Base-by-base conservation (phyloP, 2,797 vertebrate genomes). In the Labeo calbasu region DNA sequence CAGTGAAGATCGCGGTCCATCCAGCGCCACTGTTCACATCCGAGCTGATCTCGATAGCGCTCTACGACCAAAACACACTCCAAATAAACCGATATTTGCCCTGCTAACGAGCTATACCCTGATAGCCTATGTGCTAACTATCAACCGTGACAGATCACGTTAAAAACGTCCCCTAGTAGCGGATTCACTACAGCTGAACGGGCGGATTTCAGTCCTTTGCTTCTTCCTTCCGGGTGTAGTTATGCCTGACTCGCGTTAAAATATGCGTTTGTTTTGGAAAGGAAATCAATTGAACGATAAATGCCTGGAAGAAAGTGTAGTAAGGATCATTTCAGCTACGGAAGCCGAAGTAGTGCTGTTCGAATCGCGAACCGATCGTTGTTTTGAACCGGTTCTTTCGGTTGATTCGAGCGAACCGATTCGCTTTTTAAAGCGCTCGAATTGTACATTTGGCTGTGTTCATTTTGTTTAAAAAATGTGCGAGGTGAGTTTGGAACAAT, bases 271-370 rank as follows among this genome's bases (percentile, higher is more conserved):
- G 43, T n/a, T 71, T 8, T 76, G 73, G 8, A 79, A 84, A 53
- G 5, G 17, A 82, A 69, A 69, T 23, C 36, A 86, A 85, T 53
- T 82, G 43, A 79, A 72, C 40, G 78, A 81, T 80, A 82, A 79
- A 84, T 43, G 66, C 76, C 65, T 81, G 11, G 19, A 28, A 65
- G 72, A 88, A 89, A 88, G 63, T 84, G 73, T 79, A 85, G 86
- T 85, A 85, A 83, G 78, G 78, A 86, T 61, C 79, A 81, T 79
- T 90, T 87, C 66, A 78, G 82, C 89, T 90, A 91, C 90, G 90
- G 90, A 89, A 87, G 90, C 90, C 90, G 90, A 81, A 32, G 53
- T 70, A 77, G 86, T 77, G 36, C 69, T 32, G 51, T 50, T 28
- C 28, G 36, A 71, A 77, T 82, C 68, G 66, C 43, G 19, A 78